Conservation (phyloP, 2,888 invertebrate genomes). For the Rhagonycha fulva region DNA sequence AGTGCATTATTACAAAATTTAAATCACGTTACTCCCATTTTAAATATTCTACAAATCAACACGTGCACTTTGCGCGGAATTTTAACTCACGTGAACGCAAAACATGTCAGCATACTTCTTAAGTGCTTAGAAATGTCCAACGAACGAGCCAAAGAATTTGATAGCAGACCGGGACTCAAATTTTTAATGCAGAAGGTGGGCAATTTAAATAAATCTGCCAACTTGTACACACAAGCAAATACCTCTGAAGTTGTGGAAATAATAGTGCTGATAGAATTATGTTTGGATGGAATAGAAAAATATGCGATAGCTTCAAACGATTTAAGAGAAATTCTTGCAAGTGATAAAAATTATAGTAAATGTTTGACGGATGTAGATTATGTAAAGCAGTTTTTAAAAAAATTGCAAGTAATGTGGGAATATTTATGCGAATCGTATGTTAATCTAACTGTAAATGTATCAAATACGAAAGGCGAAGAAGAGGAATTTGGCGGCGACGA, state of each 20-base stretch:
- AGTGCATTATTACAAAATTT: slow-evolving; percentile 76
- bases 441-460: slow-evolving; percentile 50
- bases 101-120: slow-evolving; percentile 72
- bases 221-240: slow-evolving; percentile 90
- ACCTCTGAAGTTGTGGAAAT: slow-evolving; percentile 90
- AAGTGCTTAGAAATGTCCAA: slow-evolving; percentile 83
- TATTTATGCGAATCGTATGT: slow-evolving; percentile 52
- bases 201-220: slow-evolving; percentile 82
- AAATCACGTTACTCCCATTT: slow-evolving; percentile 53
- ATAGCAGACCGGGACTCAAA: slow-evolving; percentile 88
- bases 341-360: slow-evolving; percentile 48
- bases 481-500: slow-evolving; percentile 21
- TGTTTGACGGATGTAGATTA: slow-evolving; percentile 50
- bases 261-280: slow-evolving; percentile 84
- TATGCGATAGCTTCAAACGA: slow-evolving; percentile 66
- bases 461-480: slow-evolving; percentile 36
- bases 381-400: slow-evolving; percentile 51
- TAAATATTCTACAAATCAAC: slow-evolving; percentile 53
- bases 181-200: slow-evolving; percentile 93
- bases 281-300: slow-evolving; percentile 71
- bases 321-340: slow-evolving; percentile 62
- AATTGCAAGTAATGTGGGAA: slow-evolving; percentile 53
- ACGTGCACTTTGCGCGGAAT: slow-evolving; percentile 52
- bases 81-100: slow-evolving; percentile 58
- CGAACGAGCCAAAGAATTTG: slow-evolving; percentile 82